Evolutionary conservation across 2,888 invertebrate species (phyloP), one percentile per base, ranked within the genome.

Genomic region (Zhengitettix transpicula): DNA sequence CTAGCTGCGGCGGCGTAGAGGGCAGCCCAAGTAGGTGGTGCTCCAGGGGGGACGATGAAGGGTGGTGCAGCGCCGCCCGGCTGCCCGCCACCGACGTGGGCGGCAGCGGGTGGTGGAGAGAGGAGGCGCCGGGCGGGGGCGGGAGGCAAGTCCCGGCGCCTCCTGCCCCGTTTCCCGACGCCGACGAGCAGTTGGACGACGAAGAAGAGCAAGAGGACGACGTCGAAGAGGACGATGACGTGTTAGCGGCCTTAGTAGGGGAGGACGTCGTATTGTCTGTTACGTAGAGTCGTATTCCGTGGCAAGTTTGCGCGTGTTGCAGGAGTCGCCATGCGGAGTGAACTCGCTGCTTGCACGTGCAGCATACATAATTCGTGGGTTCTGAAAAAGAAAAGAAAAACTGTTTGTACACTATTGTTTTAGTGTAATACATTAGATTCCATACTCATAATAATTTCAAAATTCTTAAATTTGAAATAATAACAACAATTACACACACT

Each of bases 301-400:
- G 97, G 62, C 87, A 84, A 69, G 89, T 88, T 73, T 97, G 96
- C 41, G 90, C 95, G 73, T 97, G 97, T 72, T 96, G 95, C 52
- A 97, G 82, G 63, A 97, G 79, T 61, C 88, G 81, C 97, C 97
- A 97, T 10, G 97, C 95, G n/a, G 94, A 94, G 67, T 85, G 85
- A 67, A 91, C 84, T 57, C 89, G 84, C 64, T 89, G 87, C 70
- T 93, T 92, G 78, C 97, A 97, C 66, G 94, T 93, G 55, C 88
- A 89, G 71, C 96, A 97, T 66, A 92, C 87, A 74, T 94, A 89
- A 79, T 89, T 90, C 75, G 88, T 88, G 65, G 96, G 96, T 77
- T 96, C 96, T 93, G 86, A 64, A 82, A 82, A 73, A 75, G 68
- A 70, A n/a, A 28, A 28, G 7, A 5, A 28, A 28, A 28, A 5